These are phyloP conservation scores for Gymnothorax javanicus DNA, from an alignment of 2,797 vertebrate species.

Conservation along the genomic window DNA sequence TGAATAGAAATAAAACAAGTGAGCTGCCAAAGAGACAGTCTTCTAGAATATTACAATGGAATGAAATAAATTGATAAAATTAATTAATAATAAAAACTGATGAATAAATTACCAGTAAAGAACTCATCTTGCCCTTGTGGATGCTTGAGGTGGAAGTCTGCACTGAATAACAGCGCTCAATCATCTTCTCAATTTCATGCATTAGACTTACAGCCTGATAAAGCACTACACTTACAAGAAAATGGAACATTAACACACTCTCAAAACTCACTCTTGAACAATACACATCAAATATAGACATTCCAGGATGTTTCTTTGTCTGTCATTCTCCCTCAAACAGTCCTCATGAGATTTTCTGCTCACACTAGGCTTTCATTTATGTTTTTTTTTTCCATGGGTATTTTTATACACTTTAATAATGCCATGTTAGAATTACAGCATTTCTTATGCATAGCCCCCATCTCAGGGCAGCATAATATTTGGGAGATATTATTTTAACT, in stretches of 20 bases:
- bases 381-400: too few relatives aligned
- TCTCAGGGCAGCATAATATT: too few relatives aligned
- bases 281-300: not conserved
- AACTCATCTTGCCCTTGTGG: not conserved
- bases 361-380: too few relatives aligned
- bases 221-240: slow-evolving; percentile 58
- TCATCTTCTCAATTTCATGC: slow-evolving; percentile 53
- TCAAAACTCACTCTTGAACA: not conserved
- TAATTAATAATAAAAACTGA: not conserved
- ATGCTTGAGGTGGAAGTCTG: not conserved
- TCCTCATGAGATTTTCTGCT: too few relatives aligned
- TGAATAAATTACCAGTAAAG: not conserved
- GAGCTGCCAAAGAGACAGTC: not conserved
- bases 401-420: too few relatives aligned
- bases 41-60: not conserved
- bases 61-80: not conserved
- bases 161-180: slow-evolving; percentile 33
- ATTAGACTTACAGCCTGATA: slow-evolving; percentile 51
- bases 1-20: not conserved
- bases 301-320: too few relatives aligned
- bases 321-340: too few relatives aligned
- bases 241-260: not conserved
- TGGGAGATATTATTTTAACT: too few relatives aligned
- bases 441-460: too few relatives aligned
- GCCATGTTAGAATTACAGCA: too few relatives aligned